These are phyloP conservation scores for Calypte anna DNA, from an alignment of 2,113 vertebrate genomes.

Conservation along the genomic window DNA sequence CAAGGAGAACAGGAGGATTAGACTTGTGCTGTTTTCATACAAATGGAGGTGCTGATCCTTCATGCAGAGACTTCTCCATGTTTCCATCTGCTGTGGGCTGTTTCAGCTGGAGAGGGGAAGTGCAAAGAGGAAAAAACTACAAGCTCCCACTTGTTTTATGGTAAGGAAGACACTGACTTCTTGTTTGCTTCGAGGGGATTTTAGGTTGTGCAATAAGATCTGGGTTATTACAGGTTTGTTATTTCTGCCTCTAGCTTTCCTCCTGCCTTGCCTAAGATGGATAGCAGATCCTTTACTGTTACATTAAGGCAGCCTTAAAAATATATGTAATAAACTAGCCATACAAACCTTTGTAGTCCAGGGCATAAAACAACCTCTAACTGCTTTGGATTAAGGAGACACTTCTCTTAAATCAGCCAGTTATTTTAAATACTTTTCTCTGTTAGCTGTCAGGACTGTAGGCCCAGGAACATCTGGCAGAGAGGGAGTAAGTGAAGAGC, in stretches of 20 bases:
- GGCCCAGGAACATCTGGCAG: not conserved
- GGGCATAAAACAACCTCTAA: slow-evolving; percentile 15
- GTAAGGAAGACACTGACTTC: accelerated
- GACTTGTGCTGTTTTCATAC: not conserved
- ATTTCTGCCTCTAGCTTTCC: not conserved
- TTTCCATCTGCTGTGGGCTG: not conserved
- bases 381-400: not conserved
- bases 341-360: slow-evolving; percentile 6
- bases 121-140: not conserved
- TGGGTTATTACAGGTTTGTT: not conserved
- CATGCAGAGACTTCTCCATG: accelerated
- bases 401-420: slow-evolving; percentile 25
- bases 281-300: not conserved
- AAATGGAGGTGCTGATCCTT: not conserved
- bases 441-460: not conserved
- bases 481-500: not conserved
- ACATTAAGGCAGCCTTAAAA: slow-evolving; percentile 21
- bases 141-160: not conserved
- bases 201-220: not conserved
- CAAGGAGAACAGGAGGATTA: not conserved
- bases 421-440: not conserved
- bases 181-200: not conserved
- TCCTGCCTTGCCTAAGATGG: not conserved
- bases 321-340: not conserved
- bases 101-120: not conserved